Evolutionary conservation across 2,888 invertebrate species (phyloP).

Genomic region (Cephus pulcher): DNA sequence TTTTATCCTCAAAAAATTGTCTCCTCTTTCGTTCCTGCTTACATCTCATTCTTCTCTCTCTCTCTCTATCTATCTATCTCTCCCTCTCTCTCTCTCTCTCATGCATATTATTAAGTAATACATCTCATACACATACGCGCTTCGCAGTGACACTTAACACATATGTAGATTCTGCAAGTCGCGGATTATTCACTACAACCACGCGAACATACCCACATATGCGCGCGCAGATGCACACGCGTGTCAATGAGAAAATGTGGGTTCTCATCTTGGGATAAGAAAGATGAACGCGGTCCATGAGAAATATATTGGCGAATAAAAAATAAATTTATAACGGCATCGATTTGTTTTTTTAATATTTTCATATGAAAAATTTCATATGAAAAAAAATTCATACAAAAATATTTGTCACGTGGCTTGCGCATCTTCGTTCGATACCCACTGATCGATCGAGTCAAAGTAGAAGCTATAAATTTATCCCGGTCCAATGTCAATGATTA

Average conservation of each 20-base stretch:
- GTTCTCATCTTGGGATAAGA: constrained; percentile 43
- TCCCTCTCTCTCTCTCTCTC: constrained; percentile 34
- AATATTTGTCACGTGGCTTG: neutral
- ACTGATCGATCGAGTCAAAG: neutral
- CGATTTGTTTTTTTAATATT: neutral
- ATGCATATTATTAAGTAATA: constrained; percentile 63
- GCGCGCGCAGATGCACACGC: constrained; percentile 29
- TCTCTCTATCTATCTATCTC: constrained; percentile 14
- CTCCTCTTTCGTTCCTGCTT: constrained; percentile 14
- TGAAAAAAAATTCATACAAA: neutral
- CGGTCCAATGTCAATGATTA: neutral
- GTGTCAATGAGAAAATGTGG: constrained; percentile 48
- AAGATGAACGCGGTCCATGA: neutral
- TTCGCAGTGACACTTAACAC: neutral
- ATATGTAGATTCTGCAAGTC: neutral
- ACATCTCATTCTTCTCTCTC: constrained; percentile 27
- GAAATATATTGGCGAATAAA: neutral
- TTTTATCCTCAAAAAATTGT: neutral
- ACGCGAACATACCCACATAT: neutral
- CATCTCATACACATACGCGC: constrained; percentile 29
- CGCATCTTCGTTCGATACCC: neutral
- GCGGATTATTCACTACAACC: neutral
- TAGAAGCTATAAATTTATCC: neutral
- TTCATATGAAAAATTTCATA: neutral
- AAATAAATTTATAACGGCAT: neutral